These are phyloP conservation scores for Leuctra nigra DNA, from an alignment of 2,888 invertebrate species.

Conservation along the genomic window DNA sequence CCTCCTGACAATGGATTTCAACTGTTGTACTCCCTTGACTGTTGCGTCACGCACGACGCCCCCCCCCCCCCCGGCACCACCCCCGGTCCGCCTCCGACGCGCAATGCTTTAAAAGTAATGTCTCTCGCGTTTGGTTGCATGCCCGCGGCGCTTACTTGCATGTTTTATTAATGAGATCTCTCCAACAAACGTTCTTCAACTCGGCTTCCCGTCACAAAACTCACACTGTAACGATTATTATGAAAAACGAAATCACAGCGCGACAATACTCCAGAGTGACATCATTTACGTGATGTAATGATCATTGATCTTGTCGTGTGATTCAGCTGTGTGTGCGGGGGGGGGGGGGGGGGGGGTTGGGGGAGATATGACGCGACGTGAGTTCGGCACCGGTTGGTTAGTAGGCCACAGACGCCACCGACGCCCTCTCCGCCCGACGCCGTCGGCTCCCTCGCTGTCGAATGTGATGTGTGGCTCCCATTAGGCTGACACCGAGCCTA, in stretches of 20 bases:
- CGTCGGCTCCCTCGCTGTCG: slow-evolving; percentile 14
- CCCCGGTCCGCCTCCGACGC: not conserved
- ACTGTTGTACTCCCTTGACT: not conserved
- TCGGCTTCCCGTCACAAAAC: not conserved
- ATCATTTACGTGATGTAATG: not conserved
- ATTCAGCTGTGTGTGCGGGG: not conserved
- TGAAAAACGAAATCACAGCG: not conserved
- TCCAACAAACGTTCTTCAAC: not conserved
- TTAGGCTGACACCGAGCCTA: slow-evolving; percentile 14
- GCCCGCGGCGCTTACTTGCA: not conserved
- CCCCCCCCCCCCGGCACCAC: not conserved
- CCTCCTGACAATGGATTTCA: no score
- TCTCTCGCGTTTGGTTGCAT: not conserved
- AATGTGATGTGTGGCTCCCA: slow-evolving; percentile 25
- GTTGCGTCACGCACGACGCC: not conserved
- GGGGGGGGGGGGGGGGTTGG: not conserved
- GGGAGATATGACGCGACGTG: slow-evolving; percentile 15
- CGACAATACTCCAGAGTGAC: not conserved
- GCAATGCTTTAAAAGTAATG: not conserved
- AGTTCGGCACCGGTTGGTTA: not conserved
- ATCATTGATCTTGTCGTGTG: not conserved
- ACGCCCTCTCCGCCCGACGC: not conserved
- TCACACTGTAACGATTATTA: not conserved
- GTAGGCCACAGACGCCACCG: not conserved
- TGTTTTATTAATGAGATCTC: slow-evolving; percentile 4